Evolutionary conservation across 1,140 invertebrate species (phyloP).

Genomic region (Drosophila yakuba): DNA sequence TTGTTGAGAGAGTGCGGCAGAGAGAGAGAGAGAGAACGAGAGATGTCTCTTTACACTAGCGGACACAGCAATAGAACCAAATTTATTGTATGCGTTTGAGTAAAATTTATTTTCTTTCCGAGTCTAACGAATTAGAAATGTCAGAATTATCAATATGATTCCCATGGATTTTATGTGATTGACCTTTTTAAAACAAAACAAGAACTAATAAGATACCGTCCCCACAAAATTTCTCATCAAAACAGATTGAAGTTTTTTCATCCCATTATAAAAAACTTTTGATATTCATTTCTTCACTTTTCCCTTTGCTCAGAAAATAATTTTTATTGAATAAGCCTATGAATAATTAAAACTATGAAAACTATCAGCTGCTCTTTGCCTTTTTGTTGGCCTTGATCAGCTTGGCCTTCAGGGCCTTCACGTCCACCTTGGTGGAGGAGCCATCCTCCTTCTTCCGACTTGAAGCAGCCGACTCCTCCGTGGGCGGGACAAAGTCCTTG

Average conservation of each 20-base stretch:
- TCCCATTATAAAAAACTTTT: too few relatives aligned
- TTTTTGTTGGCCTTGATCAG: slow-evolving; percentile 77
- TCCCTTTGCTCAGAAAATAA: slow-evolving; percentile 3
- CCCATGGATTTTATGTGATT: too few relatives aligned
- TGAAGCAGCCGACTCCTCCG: slow-evolving; percentile 85
- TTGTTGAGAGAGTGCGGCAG: slow-evolving; percentile 18
- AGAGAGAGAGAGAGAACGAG: slow-evolving; percentile 1
- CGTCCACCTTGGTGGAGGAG: slow-evolving; percentile 55
- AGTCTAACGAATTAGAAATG: too few relatives aligned
- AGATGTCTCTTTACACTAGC: neutral
- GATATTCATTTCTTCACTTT: neutral
- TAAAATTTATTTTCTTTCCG: too few relatives aligned
- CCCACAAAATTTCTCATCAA: too few relatives aligned
- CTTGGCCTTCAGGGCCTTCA: slow-evolving; percentile 74
- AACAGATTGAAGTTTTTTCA: too few relatives aligned
- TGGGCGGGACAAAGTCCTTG: slow-evolving; percentile 93
- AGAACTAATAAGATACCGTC: too few relatives aligned
- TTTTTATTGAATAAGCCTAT: slow-evolving; percentile 19
- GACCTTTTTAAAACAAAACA: too few relatives aligned
- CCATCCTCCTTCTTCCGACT: slow-evolving; percentile 42
- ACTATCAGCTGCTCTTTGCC: slow-evolving; percentile 54
- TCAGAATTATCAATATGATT: too few relatives aligned
- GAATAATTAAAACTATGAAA: slow-evolving; percentile 30
- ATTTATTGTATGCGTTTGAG: neutral
- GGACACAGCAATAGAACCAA: neutral